These are phyloP conservation scores for Telmatochromis sp. DNA, from an alignment of 2,113 vertebrate genomes.

Conservation along the genomic window DNA sequence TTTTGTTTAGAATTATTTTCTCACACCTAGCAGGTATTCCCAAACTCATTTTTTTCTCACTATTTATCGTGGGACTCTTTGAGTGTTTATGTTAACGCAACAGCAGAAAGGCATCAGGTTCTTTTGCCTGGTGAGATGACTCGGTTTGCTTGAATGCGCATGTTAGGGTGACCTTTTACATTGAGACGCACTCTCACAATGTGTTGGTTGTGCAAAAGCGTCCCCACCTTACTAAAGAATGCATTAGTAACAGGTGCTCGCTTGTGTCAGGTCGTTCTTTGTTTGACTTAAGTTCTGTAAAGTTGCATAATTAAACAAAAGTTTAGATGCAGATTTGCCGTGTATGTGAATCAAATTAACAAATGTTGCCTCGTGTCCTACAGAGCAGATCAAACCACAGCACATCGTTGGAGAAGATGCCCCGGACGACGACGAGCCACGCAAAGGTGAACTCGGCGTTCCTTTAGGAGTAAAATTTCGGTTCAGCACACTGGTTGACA, in stretches of 20 bases:
- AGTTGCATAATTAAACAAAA: neutral
- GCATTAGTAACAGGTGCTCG: neutral
- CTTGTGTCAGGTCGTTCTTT: neutral
- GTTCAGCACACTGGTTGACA: neutral
- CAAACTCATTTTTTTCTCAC: neutral
- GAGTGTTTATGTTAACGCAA: neutral
- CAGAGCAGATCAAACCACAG: conserved; percentile 89
- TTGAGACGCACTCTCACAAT: neutral
- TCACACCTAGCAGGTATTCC: neutral
- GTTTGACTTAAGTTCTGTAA: conserved; percentile 9
- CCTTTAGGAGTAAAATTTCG: neutral
- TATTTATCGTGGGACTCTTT: neutral
- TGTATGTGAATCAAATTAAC: neutral
- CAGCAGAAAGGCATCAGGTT: neutral
- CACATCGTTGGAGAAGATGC: conserved; percentile 87
- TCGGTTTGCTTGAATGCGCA: neutral
- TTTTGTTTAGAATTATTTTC: neutral
- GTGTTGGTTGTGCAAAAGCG: neutral
- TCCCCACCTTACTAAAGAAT: conserved; percentile 8
- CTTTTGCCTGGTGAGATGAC: conserved; percentile 8
- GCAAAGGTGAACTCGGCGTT: conserved; percentile 76
- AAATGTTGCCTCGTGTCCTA: neutral
- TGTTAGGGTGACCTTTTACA: conserved; percentile 27
- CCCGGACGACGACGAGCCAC: conserved; percentile 84
- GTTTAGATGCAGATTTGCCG: neutral